A percentile compares a stretch with the other conserved stretches of the same genome.
phyloP scores from a whole-genome alignment of 2,113 vertebrate species.

The Gasterosteus aculeatus region DNA sequence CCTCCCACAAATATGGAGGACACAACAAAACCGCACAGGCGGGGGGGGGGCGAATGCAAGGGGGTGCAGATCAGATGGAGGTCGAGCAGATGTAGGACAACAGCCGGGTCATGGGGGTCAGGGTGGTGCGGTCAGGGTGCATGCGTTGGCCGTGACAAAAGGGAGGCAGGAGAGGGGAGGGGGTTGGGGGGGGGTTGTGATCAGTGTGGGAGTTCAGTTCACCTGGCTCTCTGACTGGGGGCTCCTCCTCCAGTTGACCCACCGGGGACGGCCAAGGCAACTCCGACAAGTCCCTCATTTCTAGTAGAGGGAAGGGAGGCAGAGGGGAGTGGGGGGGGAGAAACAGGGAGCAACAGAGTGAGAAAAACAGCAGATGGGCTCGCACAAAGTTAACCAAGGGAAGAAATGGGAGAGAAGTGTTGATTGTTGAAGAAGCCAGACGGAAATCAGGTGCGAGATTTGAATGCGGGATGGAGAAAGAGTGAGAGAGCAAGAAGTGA shows the following conservation, averaged over 20 bases:
- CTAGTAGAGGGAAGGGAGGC: slow-evolving; percentile 58
- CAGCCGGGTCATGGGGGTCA: slow-evolving; percentile 45
- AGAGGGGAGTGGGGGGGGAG: slow-evolving; percentile 31
- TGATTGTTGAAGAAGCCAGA: slow-evolving; percentile 21
- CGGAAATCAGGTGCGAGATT: slow-evolving; percentile 36
- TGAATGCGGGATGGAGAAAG: slow-evolving; percentile 7
- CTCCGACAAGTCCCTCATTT: slow-evolving; percentile 77
- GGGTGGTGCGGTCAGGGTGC: slow-evolving; percentile 11
- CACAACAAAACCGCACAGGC: too few relatives aligned
- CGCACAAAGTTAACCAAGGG: slow-evolving; percentile 29
- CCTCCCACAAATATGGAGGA: too few relatives aligned
- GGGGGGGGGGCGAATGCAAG: too few relatives aligned
- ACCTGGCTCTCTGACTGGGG: slow-evolving; percentile 78
- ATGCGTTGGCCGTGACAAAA: slow-evolving; percentile 28
- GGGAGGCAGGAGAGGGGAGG: not conserved
- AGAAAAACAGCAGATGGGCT: slow-evolving; percentile 69
- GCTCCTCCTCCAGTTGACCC: slow-evolving; percentile 79
- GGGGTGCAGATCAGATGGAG: slow-evolving; percentile 5
- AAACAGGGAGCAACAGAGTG: slow-evolving; percentile 30
- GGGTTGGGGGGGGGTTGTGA: slow-evolving; percentile 13
- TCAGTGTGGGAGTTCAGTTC: slow-evolving; percentile 76
- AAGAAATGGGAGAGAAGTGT: slow-evolving; percentile 26
- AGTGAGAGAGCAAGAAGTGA: not conserved
- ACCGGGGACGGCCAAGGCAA: slow-evolving; percentile 81
- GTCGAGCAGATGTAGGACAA: slow-evolving; percentile 59